Conservation (phyloP, 2,888 invertebrate species). For the Netelia virgata region DNA sequence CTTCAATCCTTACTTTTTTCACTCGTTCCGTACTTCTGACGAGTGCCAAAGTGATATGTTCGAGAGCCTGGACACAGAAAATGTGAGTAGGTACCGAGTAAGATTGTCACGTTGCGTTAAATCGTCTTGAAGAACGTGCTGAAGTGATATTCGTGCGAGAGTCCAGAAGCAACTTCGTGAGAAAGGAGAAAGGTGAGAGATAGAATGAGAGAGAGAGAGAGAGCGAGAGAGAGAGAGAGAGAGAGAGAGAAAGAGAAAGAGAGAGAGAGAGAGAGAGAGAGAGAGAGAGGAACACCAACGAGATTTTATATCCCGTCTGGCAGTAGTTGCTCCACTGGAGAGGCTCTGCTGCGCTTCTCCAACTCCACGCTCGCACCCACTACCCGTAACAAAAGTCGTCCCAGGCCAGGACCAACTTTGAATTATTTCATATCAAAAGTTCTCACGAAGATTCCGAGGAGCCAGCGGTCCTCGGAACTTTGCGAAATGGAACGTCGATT, state of each 20-base stretch:
- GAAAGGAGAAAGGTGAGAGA: constrained; percentile 1
- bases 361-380: constrained; percentile 13
- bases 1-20: constrained; percentile 11
- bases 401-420: constrained; percentile 70
- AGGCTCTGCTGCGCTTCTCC: constrained; percentile 15
- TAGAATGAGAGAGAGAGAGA: no score
- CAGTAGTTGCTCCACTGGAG: constrained; percentile 10
- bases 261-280: no score
- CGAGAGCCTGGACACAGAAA: constrained; percentile 11
- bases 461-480: constrained; percentile 65
- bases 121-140: constrained; percentile 63
- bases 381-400: constrained; percentile 62
- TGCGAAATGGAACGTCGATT: constrained; percentile 65
- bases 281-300: constrained; percentile 30
- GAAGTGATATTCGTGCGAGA: constrained; percentile 62
- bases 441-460: constrained; percentile 70
- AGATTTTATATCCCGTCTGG: constrained; percentile 61
- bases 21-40: background rate
- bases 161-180: constrained; percentile 54
- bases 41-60: constrained; percentile 25
- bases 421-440: constrained; percentile 77
- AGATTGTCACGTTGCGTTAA: constrained; percentile 65
- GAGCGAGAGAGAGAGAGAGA: no score
- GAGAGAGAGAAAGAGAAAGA: no score
- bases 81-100: constrained; percentile 47